Conservation (phyloP, 2,113 vertebrate genomes). For the Ailurus styani region DNA sequence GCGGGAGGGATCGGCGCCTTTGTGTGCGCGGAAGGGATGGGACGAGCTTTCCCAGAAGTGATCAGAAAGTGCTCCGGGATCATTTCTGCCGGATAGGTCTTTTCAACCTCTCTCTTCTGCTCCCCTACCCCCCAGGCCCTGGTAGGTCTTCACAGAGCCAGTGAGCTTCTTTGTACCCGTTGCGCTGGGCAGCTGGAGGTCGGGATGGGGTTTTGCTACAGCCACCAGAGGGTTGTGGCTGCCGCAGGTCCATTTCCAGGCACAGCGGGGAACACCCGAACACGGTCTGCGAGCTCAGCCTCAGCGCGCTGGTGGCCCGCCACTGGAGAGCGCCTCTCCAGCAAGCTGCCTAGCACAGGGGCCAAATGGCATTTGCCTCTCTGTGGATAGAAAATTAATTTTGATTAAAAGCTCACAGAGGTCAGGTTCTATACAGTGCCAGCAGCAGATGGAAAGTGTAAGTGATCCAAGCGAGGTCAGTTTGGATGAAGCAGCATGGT, state of each 20-base stretch:
- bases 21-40: background rate
- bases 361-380: constrained; percentile 30
- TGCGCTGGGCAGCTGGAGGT: background rate
- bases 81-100: background rate
- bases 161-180: background rate
- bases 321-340: background rate
- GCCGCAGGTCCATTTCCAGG: background rate
- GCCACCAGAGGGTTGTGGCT: background rate
- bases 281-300: rapidly evolving
- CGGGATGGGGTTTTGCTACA: background rate
- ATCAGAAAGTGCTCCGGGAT: background rate
- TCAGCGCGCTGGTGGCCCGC: background rate
- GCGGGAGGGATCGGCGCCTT: constrained; percentile 4
- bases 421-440: constrained; percentile 11
- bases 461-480: background rate
- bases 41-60: background rate
- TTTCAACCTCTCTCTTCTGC: background rate
- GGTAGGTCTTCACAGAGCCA: background rate
- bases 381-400: constrained; percentile 42
- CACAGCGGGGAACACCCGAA: background rate
- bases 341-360: background rate
- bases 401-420: constrained; percentile 46
- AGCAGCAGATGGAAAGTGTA: constrained; percentile 30
- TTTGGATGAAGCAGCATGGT: background rate
- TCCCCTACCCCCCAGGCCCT: background rate